Conservation (phyloP, 2,113 vertebrate species). For the Patagioenas fasciata region DNA sequence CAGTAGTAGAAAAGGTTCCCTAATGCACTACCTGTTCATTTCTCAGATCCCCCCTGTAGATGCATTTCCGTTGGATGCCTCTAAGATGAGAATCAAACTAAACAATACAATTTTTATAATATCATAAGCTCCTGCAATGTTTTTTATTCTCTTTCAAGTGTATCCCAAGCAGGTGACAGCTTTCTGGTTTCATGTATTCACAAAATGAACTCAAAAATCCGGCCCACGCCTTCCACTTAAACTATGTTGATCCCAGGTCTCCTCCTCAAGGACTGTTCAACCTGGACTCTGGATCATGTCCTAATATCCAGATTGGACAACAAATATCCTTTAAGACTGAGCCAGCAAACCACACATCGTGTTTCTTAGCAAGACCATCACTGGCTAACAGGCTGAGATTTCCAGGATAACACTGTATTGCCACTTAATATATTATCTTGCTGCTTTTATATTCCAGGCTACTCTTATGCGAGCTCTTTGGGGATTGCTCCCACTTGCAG, state of each 20-base stretch:
- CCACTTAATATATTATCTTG: not conserved
- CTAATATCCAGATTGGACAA: not conserved
- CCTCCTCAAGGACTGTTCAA: not conserved
- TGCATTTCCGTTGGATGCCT: not conserved
- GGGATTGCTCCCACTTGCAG: not conserved
- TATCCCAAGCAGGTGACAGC: not conserved
- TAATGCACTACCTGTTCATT: not conserved
- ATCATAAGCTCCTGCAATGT: not conserved
- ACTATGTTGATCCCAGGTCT: not conserved
- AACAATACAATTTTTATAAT: not conserved
- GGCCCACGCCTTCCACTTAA: not conserved
- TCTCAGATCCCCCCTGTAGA: not conserved
- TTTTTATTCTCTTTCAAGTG: not conserved
- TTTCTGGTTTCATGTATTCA: slow-evolving; percentile 9
- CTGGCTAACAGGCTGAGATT: not conserved
- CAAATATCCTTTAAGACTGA: not conserved
- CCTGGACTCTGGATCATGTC: not conserved
- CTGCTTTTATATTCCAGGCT: not conserved
- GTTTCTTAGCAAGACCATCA: not conserved
- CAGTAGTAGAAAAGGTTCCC: not conserved
- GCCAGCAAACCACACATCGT: not conserved
- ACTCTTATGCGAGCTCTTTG: not conserved
- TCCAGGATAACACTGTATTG: not conserved
- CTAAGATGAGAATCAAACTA: not conserved
- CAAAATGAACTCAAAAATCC: not conserved